Conservation (phyloP, 2,888 invertebrate species). For the Pasiphila rectangulata region DNA sequence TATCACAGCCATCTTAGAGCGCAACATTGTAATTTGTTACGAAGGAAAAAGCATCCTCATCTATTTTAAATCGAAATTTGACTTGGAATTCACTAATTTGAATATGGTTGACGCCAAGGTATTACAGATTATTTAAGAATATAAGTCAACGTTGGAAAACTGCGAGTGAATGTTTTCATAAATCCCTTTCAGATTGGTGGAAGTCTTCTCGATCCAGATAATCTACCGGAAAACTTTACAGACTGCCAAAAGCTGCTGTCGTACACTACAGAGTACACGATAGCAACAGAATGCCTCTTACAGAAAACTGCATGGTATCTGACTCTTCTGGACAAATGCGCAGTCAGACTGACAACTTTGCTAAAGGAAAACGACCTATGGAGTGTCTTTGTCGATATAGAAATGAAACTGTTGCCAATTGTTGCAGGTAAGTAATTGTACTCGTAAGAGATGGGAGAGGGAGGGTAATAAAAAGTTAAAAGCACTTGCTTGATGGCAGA, state of each 20-base stretch:
- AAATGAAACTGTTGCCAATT: constrained; percentile 67
- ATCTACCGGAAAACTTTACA: constrained; percentile 58
- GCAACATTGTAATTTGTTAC: constrained; percentile 56
- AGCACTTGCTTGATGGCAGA: no score
- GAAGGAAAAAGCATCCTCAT: constrained; percentile 60
- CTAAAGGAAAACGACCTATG: constrained; percentile 54
- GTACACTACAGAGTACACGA: constrained; percentile 46
- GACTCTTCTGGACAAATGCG: constrained; percentile 46
- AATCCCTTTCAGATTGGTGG: constrained; percentile 55
- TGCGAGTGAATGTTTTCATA: neutral
- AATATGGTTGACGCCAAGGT: constrained; percentile 57
- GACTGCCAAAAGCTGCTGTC: constrained; percentile 53
- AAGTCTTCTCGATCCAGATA: constrained; percentile 66
- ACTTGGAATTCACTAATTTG: constrained; percentile 39
- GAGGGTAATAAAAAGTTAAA: no score
- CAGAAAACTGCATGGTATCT: constrained; percentile 61
- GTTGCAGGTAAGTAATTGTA: constrained; percentile 61
- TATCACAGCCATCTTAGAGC: constrained; percentile 39
- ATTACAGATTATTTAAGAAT: constrained; percentile 1
- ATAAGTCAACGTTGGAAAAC: neutral
- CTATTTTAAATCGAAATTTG: constrained; percentile 47
- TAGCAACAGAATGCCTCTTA: constrained; percentile 51
- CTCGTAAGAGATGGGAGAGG: no score
- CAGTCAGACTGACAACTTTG: constrained; percentile 32
- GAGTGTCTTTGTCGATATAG: constrained; percentile 67